These are phyloP conservation scores for Crocidura indochinensis DNA, from an alignment of 2,797 vertebrate genomes.

Conservation along the genomic window DNA sequence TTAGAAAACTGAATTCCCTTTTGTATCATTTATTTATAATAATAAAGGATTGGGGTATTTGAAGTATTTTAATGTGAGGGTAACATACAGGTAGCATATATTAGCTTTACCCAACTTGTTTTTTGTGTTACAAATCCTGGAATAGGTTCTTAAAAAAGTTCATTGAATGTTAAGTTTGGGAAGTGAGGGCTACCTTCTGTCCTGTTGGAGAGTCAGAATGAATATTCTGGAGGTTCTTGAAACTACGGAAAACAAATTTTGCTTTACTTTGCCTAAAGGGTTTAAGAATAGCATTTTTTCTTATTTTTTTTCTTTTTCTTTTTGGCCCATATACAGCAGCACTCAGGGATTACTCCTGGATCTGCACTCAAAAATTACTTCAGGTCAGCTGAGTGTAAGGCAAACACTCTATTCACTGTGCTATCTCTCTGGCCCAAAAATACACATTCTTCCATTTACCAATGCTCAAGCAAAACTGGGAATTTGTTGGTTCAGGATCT, in stretches of 20 bases:
- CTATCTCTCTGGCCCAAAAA: not conserved
- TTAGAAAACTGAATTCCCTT: constrained; percentile 77
- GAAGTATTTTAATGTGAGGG: constrained; percentile 65
- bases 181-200: not conserved
- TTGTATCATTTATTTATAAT: constrained; percentile 70
- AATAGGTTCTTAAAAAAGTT: constrained; percentile 14
- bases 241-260: constrained; percentile 19
- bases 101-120: constrained; percentile 56
- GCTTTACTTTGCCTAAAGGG: constrained; percentile 36
- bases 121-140: constrained; percentile 11
- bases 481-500: not conserved
- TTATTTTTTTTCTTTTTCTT: too few relatives aligned
- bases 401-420: too few relatives aligned
- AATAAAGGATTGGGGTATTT: constrained; percentile 67
- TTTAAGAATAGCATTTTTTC: not conserved
- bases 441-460: constrained; percentile 15
- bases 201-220: not conserved
- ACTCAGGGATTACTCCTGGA: too few relatives aligned
- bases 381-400: too few relatives aligned
- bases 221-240: constrained; percentile 45
- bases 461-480: constrained; percentile 2
- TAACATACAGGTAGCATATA: constrained; percentile 53
- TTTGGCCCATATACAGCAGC: too few relatives aligned
- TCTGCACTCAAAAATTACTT: too few relatives aligned
- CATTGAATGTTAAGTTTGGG: not conserved